A percentile compares a stretch with the other conserved stretches of the same genome.
Evolutionary conservation across 1,140 invertebrate genomes (phyloP).

Genomic region (Chionoecetes opilio): DNA sequence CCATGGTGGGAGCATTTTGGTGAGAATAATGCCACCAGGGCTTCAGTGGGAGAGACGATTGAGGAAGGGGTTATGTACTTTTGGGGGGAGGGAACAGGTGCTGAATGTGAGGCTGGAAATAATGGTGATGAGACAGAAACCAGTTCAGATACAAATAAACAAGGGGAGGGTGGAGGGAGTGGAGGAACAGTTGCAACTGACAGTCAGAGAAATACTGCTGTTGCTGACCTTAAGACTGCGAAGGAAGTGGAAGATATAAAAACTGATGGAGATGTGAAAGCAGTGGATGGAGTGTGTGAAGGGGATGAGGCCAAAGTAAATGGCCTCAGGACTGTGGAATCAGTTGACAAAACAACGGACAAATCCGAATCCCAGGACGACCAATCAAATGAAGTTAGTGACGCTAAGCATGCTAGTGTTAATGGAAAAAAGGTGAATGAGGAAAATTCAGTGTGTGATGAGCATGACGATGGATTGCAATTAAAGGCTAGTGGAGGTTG

Average conservation of each 20-base stretch:
- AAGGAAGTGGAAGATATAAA: constrained; percentile 67
- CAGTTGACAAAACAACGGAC: constrained; percentile 55
- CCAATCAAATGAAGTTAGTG: constrained; percentile 29
- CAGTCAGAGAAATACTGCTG: constrained; percentile 50
- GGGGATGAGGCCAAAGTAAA: constrained; percentile 76
- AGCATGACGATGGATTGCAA: constrained; percentile 41
- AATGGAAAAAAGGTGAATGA: constrained; percentile 67
- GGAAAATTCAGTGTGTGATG: constrained; percentile 42
- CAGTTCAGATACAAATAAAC: constrained; percentile 73
- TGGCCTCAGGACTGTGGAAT: constrained; percentile 73
- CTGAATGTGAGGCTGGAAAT: constrained; percentile 76
- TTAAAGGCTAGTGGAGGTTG: background rate
- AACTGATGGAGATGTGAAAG: constrained; percentile 59
- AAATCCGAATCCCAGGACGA: background rate
- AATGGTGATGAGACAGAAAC: constrained; percentile 74
- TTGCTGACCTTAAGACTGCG: constrained; percentile 51
- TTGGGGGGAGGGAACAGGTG: constrained; percentile 76
- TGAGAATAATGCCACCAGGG: constrained; percentile 60
- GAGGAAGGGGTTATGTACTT: constrained; percentile 76
- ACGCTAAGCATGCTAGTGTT: constrained; percentile 59
- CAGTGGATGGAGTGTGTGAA: constrained; percentile 66
- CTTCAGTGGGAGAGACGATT: constrained; percentile 72
- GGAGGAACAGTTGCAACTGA: constrained; percentile 47
- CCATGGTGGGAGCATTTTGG: constrained; percentile 81
- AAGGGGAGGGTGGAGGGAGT: constrained; percentile 75